Percentiles rank a stretch among this genome's conserved stretches.
Conservation (phyloP, 2,797 vertebrate genomes). For the Carduelis carduelis region DNA sequence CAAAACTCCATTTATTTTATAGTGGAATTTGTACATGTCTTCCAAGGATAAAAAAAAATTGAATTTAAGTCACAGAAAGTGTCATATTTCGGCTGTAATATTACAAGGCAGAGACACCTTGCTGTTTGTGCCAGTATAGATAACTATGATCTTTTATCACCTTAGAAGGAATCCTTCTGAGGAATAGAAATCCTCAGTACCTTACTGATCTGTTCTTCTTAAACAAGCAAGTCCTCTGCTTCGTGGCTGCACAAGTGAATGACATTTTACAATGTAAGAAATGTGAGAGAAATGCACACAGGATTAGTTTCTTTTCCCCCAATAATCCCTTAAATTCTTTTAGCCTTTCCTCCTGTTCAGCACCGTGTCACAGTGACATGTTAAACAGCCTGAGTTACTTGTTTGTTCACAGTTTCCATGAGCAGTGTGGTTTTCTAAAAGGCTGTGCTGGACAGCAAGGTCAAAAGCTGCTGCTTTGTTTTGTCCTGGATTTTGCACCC, state of each 20-base stretch:
- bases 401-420: conserved; percentile 30
- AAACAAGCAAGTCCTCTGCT: conserved; percentile 30
- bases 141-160: conserved; percentile 54
- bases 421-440: not conserved
- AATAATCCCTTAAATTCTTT: conserved; percentile 50
- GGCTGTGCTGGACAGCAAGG: not conserved
- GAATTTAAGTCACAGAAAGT: conserved; percentile 24
- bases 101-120: conserved; percentile 43
- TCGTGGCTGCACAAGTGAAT: not conserved
- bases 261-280: conserved; percentile 29
- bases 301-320: conserved; percentile 31
- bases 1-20: conserved; percentile 25
- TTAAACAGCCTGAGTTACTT: conserved; percentile 34
- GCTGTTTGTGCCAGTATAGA: conserved; percentile 51
- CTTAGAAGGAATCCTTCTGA: conserved; percentile 42
- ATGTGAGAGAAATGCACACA: not conserved
- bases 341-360: not conserved
- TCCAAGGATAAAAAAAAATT: not conserved
- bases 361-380: not conserved
- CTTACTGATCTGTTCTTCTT: conserved; percentile 29
- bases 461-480: conserved; percentile 41
- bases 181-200: conserved; percentile 35
- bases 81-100: conserved; percentile 29
- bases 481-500: conserved; percentile 26
- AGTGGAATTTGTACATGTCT: not conserved